A percentile compares a stretch with the other conserved stretches of the same genome.
These are phyloP conservation scores for Nephrotoma appendiculata DNA, from an alignment of 2,888 invertebrate genomes.

Conservation along the genomic window DNA sequence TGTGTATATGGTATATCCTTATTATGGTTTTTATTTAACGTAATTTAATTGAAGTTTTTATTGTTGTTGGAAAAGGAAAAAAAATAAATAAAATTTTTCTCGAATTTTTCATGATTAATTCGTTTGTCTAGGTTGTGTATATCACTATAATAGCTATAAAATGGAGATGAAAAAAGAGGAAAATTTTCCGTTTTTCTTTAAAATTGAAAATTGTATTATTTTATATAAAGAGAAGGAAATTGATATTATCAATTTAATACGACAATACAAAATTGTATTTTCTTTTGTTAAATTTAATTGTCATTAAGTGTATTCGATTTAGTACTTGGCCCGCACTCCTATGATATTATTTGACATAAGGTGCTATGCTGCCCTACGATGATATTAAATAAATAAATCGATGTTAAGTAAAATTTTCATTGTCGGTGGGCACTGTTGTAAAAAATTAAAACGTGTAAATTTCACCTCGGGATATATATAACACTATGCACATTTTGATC, in stretches of 20 bases:
- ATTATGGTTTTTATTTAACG: background rate
- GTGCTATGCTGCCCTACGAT: background rate
- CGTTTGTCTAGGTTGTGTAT: background rate
- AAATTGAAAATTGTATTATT: background rate
- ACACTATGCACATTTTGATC: background rate
- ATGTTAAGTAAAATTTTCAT: background rate
- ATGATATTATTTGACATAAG: background rate
- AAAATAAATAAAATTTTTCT: background rate
- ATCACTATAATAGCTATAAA: background rate
- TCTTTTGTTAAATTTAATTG: constrained; percentile 1
- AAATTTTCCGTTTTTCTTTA: background rate
- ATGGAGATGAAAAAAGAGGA: background rate
- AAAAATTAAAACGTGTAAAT: constrained; percentile 4
- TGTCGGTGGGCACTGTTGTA: background rate
- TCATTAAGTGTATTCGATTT: background rate
- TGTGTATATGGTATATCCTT: background rate
- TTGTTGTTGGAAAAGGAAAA: background rate
- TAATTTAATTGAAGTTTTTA: background rate
- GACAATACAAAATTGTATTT: background rate
- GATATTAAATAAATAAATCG: background rate
- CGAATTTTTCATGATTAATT: background rate
- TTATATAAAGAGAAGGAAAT: background rate
- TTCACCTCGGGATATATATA: background rate
- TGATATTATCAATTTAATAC: background rate
- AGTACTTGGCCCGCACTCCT: background rate